Conservation (phyloP, 1,140 invertebrate species). For the Lepidurus arcticus region DNA sequence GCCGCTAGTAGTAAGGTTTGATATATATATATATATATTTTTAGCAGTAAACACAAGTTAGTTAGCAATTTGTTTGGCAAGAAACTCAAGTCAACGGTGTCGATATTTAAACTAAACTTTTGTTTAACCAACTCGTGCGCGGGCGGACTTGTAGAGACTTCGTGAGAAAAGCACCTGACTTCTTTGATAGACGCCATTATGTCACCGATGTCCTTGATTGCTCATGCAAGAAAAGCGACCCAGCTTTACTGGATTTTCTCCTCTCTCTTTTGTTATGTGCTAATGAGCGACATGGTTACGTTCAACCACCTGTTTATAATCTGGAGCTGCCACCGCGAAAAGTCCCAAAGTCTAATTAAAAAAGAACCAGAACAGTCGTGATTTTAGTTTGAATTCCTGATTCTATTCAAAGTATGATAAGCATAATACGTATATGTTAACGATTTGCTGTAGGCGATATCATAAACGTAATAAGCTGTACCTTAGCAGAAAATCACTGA, state of each 20-base stretch:
- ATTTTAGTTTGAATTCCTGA: no score
- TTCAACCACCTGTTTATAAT: neutral
- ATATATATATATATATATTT: no score
- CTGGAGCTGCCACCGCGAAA: neutral
- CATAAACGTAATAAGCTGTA: no score
- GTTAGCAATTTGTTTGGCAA: no score
- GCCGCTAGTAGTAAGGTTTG: no score
- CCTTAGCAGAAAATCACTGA: no score
- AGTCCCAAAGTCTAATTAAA: neutral
- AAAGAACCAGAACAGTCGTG: neutral
- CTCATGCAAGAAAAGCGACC: neutral
- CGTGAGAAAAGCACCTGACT: neutral
- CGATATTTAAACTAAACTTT: neutral
- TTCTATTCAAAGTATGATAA: no score
- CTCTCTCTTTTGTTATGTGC: neutral
- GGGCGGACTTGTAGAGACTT: neutral
- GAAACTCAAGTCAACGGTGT: neutral
- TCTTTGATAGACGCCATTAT: neutral
- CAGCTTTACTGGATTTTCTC: neutral
- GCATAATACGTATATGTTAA: no score
- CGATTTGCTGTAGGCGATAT: no score
- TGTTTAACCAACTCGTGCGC: slow-evolving; percentile 1
- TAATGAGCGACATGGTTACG: neutral
- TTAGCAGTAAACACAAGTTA: no score
- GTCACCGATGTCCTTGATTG: neutral